Base-by-base conservation (phyloP, 2,797 vertebrate genomes). In the Aphelocoma californica region DNA sequence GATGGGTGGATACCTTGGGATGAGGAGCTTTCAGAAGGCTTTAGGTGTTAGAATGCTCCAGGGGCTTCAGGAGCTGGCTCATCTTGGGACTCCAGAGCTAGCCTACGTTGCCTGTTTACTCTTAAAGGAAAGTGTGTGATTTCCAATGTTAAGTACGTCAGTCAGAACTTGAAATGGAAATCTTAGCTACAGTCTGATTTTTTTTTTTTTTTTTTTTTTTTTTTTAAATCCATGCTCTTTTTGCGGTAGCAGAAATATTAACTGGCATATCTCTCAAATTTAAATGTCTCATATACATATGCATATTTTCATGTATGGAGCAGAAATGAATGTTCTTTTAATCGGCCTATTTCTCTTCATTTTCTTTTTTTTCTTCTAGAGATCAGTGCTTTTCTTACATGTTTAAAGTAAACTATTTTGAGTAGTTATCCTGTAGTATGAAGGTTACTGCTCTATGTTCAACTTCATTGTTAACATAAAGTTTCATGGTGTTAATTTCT, bases 251-350 rank as follows among this genome's bases (percentile, higher is more conserved):
- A 73, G 82, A 93, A 86, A 66, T 97, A 97, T 72, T 95, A 95
- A 38, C 77, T 95, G 88, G 70, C 81, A 13, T 65, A 29, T 62
- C 51, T 90, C 51, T 92, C 36, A 28, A 34, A 73, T 66, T 75
- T 79, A 93, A 93, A 93, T 94, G 88, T 92, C 88, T 88, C 51
- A 51, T 88, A 82, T 96, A n/a, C 95, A 73, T 95, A 88, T 18
- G 26, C 60, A 12, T 82, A 10, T 81, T 88, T 54, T 86, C 15
- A 5, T 65, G 7, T 72, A 20, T 54, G 31, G 40, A 92, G 54
- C 58, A 91, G 44, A 90, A 86, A 42, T 77, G 67, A 81, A 94
- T 93, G 85, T 62, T 90, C 82, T 88, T 96, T 92, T 94, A 60
- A 85, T 84, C 14, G 53, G n/a, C 56, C 34, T 7, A 0, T 67